Base-by-base conservation (phyloP, 2,797 vertebrate species). In the Acrossocheilus wenchowensis region DNA sequence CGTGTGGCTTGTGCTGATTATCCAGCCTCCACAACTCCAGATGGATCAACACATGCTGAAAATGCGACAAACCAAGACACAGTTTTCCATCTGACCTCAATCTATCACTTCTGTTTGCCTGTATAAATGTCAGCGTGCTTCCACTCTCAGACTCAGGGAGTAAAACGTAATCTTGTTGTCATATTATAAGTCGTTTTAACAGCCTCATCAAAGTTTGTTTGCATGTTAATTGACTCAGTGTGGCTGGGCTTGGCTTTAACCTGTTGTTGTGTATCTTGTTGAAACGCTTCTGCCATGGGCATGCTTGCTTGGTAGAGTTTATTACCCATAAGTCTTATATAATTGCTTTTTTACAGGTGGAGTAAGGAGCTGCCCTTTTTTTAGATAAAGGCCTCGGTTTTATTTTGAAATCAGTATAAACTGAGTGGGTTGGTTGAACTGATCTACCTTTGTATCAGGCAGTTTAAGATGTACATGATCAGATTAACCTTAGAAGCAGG, bases 31-130 rank as follows among this genome's bases (percentile, higher is more conserved):
- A 60, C 78, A 84, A 90, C 93, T 95, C 94, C 95, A 96, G 95
- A 96, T 96, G 95, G 95, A 95, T 94, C 91, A 94, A 95, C 95
- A 95, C 95, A 95, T 96, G 95, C 94, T 95, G 93, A 92, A 95
- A 95, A 93, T 93, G 94, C 93, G 92, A 94, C 91, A 92, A 94
- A 84, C 90, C 92, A 92, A 93, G 92, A 93, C 90, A 93, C 78
- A 71, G 60, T 87, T 95, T 95, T 95, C 93, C 94, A 93, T 96
- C 91, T 96, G 95, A 96, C 95, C 95, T 92, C 93, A 95, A 95
- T 96, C 92, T 89, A 88, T 93, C 92, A 93, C 89, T 94, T 91
- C 92, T 90, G 92, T 92, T 94, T 89, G 90, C 86, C 90, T 89
- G 87, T 93, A 91, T 91, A 91, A 94, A 93, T 81, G 83, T 85